A percentile compares a stretch with the other conserved stretches of the same genome.
Evolutionary conservation across 2,113 vertebrate species (phyloP).

Genomic region (Syngnathus floridae): DNA sequence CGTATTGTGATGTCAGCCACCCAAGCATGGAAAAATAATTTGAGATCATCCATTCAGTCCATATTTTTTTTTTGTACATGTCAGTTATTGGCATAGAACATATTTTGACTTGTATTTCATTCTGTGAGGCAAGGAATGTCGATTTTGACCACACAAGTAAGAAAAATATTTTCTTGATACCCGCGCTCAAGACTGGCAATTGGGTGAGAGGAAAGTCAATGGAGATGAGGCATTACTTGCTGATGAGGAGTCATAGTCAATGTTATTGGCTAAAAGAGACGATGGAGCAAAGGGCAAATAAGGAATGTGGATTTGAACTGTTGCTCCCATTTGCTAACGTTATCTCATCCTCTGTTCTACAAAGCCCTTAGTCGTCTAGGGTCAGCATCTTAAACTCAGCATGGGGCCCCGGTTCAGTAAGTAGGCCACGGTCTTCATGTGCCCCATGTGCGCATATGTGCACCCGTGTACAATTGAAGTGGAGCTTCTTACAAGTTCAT

Average conservation of each 20-base stretch:
- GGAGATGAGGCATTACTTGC: neutral
- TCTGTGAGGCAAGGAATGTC: neutral
- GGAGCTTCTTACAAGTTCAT: constrained; percentile 21
- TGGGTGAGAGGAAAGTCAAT: constrained; percentile 21
- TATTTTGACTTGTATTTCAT: neutral
- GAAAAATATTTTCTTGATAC: neutral
- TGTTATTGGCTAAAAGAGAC: neutral
- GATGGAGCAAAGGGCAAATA: constrained; percentile 6
- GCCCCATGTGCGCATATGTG: constrained; percentile 10
- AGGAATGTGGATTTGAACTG: constrained; percentile 14
- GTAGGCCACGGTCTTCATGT: constrained; percentile 15
- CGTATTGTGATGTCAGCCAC: neutral
- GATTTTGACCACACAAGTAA: neutral
- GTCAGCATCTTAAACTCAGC: constrained; percentile 6
- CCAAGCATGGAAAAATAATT: neutral
- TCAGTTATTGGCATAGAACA: neutral
- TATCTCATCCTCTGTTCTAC: constrained; percentile 12
- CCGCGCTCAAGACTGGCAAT: neutral
- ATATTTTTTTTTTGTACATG: neutral
- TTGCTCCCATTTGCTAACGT: neutral
- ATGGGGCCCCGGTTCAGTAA: constrained; percentile 4
- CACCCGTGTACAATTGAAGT: neutral
- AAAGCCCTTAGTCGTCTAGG: constrained; percentile 40
- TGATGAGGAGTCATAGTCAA: neutral
- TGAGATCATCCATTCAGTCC: neutral